Percentiles rank a stretch among this genome's conserved stretches.
Conservation (phyloP, 92 coral and sea anemone genomes). For the Palythoa grandis region DNA sequence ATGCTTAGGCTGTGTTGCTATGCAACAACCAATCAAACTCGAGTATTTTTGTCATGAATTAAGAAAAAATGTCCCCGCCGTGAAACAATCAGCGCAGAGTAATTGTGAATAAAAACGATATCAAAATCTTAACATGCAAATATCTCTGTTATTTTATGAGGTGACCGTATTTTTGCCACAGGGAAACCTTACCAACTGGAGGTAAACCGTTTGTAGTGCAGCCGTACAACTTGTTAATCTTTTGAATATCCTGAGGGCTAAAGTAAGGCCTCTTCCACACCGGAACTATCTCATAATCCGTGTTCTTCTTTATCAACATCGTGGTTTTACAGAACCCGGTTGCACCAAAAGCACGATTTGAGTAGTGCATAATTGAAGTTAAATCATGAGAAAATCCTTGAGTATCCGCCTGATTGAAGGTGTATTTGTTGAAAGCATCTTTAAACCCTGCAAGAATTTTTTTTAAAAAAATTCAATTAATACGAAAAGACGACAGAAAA, state of each 20-base stretch:
- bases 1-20: too few species aligned
- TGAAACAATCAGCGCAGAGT: too few species aligned
- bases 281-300: constrained; percentile 72
- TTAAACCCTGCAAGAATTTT: constrained; percentile 60
- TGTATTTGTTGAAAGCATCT: constrained; percentile 78
- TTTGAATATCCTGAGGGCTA: constrained; percentile 84
- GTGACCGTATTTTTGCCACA: too few species aligned
- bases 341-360: constrained; percentile 71
- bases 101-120: too few species aligned
- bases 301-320: constrained; percentile 68
- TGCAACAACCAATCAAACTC: too few species aligned
- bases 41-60: too few species aligned
- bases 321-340: constrained; percentile 81
- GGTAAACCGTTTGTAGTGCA: constrained; percentile 66
- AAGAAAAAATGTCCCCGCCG: too few species aligned
- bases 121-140: too few species aligned
- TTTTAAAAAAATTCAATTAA: too few species aligned
- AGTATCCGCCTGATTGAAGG: constrained; percentile 65
- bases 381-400: constrained; percentile 82
- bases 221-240: constrained; percentile 80
- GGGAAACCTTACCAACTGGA: constrained; percentile 59
- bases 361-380: constrained; percentile 91
- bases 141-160: too few species aligned
- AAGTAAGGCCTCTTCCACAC: constrained; percentile 67
- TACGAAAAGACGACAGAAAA: too few species aligned